phyloP scores from a whole-genome alignment of 2,797 vertebrate genomes.

The Bryconaethiops microstoma region DNA sequence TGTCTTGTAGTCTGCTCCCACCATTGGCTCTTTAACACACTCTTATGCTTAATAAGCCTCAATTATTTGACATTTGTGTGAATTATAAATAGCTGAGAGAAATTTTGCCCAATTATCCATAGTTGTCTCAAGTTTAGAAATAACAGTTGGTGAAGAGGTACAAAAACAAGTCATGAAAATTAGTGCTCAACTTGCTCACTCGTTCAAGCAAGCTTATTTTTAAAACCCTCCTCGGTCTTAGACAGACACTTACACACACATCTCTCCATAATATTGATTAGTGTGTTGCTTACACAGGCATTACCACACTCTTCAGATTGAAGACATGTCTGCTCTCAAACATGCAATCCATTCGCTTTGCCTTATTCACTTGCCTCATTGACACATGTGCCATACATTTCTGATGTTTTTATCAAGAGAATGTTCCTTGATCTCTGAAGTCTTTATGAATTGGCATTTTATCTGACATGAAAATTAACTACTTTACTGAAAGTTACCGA shows the following conservation, averaged over 20 bases:
- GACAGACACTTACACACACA: conserved; percentile 75
- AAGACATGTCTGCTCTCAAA: conserved; percentile 69
- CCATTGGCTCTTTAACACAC: conserved; percentile 18
- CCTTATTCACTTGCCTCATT: conserved; percentile 20
- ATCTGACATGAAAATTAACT: conserved; percentile 2
- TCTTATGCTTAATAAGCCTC: conserved; percentile 26
- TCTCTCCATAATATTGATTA: conserved; percentile 74
- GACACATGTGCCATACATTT: conserved; percentile 17
- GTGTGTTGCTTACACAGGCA: conserved; percentile 78
- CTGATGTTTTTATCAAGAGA: not conserved
- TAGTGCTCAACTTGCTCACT: conserved; percentile 12
- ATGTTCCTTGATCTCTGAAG: conserved; percentile 19
- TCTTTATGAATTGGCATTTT: conserved; percentile 14
- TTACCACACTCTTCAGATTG: conserved; percentile 78
- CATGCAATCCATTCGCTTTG: conserved; percentile 28
- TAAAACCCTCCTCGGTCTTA: conserved; percentile 62
- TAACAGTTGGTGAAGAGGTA: conserved; percentile 9
- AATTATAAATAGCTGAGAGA: conserved; percentile 30
- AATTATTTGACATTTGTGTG: conserved; percentile 29
- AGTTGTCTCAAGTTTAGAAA: conserved; percentile 34
- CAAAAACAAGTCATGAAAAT: conserved; percentile 33
- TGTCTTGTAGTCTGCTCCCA: conserved; percentile 18
- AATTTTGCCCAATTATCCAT: conserved; percentile 36
- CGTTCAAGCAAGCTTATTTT: conserved; percentile 46
- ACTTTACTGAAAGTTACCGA: too few relatives aligned